Base-by-base conservation (phyloP, 1,140 invertebrate genomes). In the Drosophila sucinea region DNA sequence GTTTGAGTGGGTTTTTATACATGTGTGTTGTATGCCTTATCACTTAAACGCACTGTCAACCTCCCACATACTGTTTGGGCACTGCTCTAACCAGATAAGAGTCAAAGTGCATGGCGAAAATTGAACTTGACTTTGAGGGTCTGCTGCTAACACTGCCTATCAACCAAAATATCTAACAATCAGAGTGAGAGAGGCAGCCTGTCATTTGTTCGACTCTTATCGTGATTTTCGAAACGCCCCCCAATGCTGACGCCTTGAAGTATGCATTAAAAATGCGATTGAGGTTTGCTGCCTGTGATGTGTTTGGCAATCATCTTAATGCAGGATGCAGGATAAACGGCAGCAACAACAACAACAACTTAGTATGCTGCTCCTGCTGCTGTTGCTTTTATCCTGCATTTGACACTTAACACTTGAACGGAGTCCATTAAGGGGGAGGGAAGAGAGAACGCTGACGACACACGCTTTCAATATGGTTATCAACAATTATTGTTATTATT, bases 401-500 rank as follows among this genome's bases (percentile, higher is more conserved):
- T 87, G 84, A 87, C 84, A 87, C 77, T 87, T 87, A 87, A 87
- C 84, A 87, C 84, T 89, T 83, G 85, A 87, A 68, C 78, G 83
- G 76, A 65, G 75, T 74, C 81, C 81, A 86, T 85, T 85, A 85
- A 85, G 73, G 68, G 60, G 57, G 10, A 30, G 60, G 38, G 17
- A 58, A 23, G 17, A 17, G 17, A 17, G 17, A 17, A 17, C 17
- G 17, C 17, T 17, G 11, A 4, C 32, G 17, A 10, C 57, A 10
- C 57, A n/a, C 57, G n/a, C 71, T 41, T 35, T 8, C 79, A 79
- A 77, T 87, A 79, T 87, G 83, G 84, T 87, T 87, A 87, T 87
- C 83, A 80, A 83, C 80, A 89, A 87, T 87, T 87, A 87, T 78
- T 77, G 77, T 87, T 87, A 89, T 87, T 87, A 89, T 89, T 87